Evolutionary conservation across 2,888 invertebrate species (phyloP), one percentile per base, ranked within the genome.

Genomic region (Malacosoma neustria): DNA sequence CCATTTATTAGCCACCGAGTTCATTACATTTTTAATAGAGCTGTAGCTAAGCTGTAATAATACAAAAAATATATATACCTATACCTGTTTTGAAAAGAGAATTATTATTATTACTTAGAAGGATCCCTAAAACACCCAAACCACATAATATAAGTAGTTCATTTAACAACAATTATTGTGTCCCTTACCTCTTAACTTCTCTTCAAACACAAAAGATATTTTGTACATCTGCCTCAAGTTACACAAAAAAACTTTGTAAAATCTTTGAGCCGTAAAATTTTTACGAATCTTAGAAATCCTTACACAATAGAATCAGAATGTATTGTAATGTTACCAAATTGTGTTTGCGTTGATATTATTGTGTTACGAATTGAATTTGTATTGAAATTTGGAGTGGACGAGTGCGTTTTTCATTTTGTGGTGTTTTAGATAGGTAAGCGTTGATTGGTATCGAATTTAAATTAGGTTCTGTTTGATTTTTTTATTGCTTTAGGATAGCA

Each of bases 101-200:
- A n/a, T n/a, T n/a, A n/a, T n/a, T n/a, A n/a, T n/a, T n/a, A n/a
- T n/a, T n/a, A n/a, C n/a, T n/a, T n/a, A n/a, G 3, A 46, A 11
- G 36, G 58, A 48, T 45, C 60, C 52, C 57, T 30, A 51, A 54
- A 50, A 37, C 32, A 45, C 38, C 42, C 29, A 49, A 33, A 41
- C 40, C 45, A 55, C 46, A 48, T 41, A 35, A 46, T 56, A 22
- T 22, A 22, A 61, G 63, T 69, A 79, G 76, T 79, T 72, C 73
- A 79, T 79, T 76, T 61, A 69, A 77, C 68, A 67, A 63, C 79
- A 79, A 79, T 79, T 75, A 73, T 69, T 58, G 61, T 50, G 52
- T 48, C 57, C 52, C 45, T 58, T 42, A 51, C 55, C 57, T 55
- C 74, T 77, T 72, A 67, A 76, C 72, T 72, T 61, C 62, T 57